Evolutionary conservation across 2,113 vertebrate species (phyloP), one percentile per base, ranked within the genome.

Genomic region (Epinephelus cyanopodus): DNA sequence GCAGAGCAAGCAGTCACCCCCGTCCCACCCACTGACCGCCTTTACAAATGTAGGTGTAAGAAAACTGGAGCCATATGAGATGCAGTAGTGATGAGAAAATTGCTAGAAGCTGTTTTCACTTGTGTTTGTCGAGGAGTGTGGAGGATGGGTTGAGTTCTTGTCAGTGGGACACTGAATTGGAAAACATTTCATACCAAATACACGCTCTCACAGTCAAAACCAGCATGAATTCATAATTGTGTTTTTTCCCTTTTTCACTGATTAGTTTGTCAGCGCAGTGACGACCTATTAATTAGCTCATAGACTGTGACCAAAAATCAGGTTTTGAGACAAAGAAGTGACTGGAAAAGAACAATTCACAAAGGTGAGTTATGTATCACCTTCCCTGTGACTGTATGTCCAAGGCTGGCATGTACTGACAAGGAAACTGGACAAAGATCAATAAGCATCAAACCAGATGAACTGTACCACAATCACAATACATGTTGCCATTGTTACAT

Each of bases 1-100:
- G 77, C 77, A 65, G 61, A 79, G 81, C 54, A 69, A 61, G 60
- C 21, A 60, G 52, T 73, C 86, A 60, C 60, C 85, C 63, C 77
- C 87, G 17, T 77, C 47, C 82, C 87, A 78, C 91, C 89, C 77
- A 91, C 89, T 90, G 83, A 90, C 84, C 84, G 57, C 86, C 81
- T 85, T 82, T 54, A 53, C 18, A 25, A 39, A 65, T 21, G 87
- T 89, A 84, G 87, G 90, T 48, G 86, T 37, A 53, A 80, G 77
- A 85, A 79, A 84, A 58, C 65, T 76, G 61, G 14, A 27, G 67
- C 50, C 23, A 54, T 23, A 64, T 47, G 53, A 76, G 74, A 57
- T 50, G 39, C 27, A 56, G 63, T 77, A 75, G 56, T 85, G 64
- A 74, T 12, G 68, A 17, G 19, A 79, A 10, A 64, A 52, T 1